These are phyloP conservation scores for Emydocephalus ijimae DNA, from an alignment of 2,113 vertebrate species.

Conservation along the genomic window DNA sequence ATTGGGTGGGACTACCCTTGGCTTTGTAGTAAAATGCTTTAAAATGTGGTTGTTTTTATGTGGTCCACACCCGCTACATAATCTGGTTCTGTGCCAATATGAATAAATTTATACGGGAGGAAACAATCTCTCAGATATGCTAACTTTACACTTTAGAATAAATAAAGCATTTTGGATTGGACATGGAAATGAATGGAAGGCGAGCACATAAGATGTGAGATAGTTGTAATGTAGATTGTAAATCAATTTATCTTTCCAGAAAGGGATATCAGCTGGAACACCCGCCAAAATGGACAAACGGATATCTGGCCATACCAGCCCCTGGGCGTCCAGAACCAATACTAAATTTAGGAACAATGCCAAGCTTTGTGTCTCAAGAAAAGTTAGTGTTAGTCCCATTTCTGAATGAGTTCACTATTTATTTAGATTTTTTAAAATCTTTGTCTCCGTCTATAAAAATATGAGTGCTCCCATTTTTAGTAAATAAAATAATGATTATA, in stretches of 20 bases:
- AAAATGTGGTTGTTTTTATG: neutral
- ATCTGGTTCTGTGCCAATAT: neutral
- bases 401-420: neutral
- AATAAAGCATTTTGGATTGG: neutral
- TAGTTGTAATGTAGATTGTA: neutral
- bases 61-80: neutral
- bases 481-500: neutral
- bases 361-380: neutral
- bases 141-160: neutral
- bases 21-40: neutral
- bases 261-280: neutral
- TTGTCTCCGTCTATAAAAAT: neutral
- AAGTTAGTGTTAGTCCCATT: neutral
- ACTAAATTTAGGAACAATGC: neutral
- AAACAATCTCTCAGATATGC: neutral
- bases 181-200: neutral
- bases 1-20: neutral
- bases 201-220: neutral
- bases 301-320: neutral
- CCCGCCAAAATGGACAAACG: neutral
- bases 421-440: neutral
- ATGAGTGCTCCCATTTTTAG: neutral
- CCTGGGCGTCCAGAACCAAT: neutral
- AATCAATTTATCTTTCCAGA: neutral
- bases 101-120: neutral